These are phyloP conservation scores for Holotrichia oblita DNA, from an alignment of 1,140 invertebrate species.

Conservation along the genomic window DNA sequence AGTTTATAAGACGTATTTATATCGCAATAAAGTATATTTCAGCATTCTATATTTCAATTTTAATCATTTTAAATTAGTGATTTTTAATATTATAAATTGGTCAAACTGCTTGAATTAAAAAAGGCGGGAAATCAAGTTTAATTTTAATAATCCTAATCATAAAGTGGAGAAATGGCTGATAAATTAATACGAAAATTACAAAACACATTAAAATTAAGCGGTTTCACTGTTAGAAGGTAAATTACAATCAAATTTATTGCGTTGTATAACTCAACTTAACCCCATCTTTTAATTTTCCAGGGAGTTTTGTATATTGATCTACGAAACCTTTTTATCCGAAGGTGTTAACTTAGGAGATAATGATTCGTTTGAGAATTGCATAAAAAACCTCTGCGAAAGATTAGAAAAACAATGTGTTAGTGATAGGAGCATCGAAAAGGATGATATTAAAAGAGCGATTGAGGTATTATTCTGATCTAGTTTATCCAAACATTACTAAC, in stretches of 20 bases:
- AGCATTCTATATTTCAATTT: too few species aligned
- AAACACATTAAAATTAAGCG: slow-evolving; percentile 65
- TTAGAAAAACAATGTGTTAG: slow-evolving; percentile 78
- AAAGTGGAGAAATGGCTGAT: slow-evolving; percentile 3
- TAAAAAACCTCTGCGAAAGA: slow-evolving; percentile 69
- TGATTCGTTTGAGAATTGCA: slow-evolving; percentile 65
- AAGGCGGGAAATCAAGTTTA: neutral
- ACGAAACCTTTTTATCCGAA: slow-evolving; percentile 65
- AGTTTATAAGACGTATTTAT: too few species aligned
- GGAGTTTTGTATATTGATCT: slow-evolving; percentile 68
- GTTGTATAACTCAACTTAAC: neutral
- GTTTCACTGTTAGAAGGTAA: slow-evolving; percentile 64
- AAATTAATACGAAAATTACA: slow-evolving; percentile 56
- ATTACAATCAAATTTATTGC: slow-evolving; percentile 32
- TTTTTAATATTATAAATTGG: too few species aligned
- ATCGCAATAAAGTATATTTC: too few species aligned
- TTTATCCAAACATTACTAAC: slow-evolving; percentile 6
- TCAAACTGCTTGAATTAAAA: neutral
- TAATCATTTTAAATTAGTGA: too few species aligned
- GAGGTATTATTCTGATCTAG: slow-evolving; percentile 64
- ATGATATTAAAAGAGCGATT: slow-evolving; percentile 77
- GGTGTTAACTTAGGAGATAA: slow-evolving; percentile 60
- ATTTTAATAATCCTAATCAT: neutral
- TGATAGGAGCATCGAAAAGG: slow-evolving; percentile 75
- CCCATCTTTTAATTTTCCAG: slow-evolving; percentile 62